These are phyloP conservation scores for Rhinichthys osculus DNA, from an alignment of 2,797 vertebrate genomes.

Conservation along the genomic window DNA sequence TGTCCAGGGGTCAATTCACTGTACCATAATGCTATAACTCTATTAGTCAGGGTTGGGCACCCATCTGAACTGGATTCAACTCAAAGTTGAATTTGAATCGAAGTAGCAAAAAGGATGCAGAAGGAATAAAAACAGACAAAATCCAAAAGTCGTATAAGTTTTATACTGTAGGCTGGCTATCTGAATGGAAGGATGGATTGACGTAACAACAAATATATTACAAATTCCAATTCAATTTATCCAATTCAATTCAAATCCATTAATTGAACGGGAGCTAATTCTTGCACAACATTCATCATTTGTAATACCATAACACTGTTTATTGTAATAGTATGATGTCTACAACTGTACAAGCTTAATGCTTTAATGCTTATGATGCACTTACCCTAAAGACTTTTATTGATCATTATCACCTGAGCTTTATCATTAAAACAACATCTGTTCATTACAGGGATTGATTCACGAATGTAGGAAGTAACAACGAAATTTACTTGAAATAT, in stretches of 20 bases:
- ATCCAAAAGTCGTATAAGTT: not conserved
- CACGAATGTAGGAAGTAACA: not conserved
- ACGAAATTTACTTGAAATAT: not conserved
- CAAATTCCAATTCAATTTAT: not conserved
- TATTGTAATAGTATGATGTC: not conserved
- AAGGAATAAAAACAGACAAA: not conserved
- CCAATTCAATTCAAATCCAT: not conserved
- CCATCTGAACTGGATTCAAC: not conserved
- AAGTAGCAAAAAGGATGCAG: not conserved
- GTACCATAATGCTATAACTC: conserved; percentile 3
- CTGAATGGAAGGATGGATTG: not conserved
- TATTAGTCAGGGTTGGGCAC: conserved; percentile 1
- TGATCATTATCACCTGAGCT: conserved; percentile 24
- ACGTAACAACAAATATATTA: not conserved
- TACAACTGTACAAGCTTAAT: not conserved
- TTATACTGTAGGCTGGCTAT: not conserved
- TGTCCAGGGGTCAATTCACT: not conserved
- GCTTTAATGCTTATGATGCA: not conserved
- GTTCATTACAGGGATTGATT: conserved; percentile 1
- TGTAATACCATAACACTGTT: not conserved
- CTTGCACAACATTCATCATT: not conserved
- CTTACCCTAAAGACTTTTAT: conserved; percentile 2
- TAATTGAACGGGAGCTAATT: not conserved
- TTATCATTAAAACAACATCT: not conserved
- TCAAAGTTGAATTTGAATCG: not conserved